These are phyloP conservation scores for Orthonyx spaldingii DNA, from an alignment of 2,113 vertebrate species.

Conservation along the genomic window DNA sequence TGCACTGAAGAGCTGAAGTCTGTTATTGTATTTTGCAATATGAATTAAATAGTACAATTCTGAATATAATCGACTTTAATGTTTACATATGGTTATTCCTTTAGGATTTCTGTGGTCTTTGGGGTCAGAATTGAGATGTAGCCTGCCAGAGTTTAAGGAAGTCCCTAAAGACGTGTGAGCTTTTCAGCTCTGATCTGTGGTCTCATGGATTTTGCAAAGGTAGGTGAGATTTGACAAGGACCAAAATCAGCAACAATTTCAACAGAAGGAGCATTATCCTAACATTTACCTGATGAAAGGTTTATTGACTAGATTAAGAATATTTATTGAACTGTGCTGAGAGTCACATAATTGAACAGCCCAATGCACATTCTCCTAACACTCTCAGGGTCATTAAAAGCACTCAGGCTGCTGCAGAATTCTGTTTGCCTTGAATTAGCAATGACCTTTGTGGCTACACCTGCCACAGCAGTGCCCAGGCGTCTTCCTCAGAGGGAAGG, in stretches of 20 bases:
- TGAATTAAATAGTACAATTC: background rate
- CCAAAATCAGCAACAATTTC: background rate
- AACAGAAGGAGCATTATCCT: background rate
- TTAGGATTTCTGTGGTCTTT: background rate
- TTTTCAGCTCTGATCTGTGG: background rate
- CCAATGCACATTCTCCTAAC: background rate
- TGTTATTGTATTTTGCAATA: background rate
- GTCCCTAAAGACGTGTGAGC: background rate
- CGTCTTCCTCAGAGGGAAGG: background rate
- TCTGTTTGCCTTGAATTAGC: background rate
- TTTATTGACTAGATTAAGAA: slow-evolving; percentile 22
- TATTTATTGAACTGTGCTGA: slow-evolving; percentile 17
- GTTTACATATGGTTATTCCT: background rate
- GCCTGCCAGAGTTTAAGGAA: background rate
- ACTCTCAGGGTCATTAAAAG: background rate
- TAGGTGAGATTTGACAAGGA: background rate
- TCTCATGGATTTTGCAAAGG: background rate
- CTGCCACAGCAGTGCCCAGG: background rate
- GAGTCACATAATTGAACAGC: background rate
- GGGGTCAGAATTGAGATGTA: background rate
- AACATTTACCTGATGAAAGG: slow-evolving; percentile 14
- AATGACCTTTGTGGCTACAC: accelerated
- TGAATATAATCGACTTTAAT: background rate
- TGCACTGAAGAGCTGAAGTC: background rate
- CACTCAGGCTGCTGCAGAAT: background rate